Percentiles rank a stretch among this genome's conserved stretches.
Evolutionary conservation across 2,113 vertebrate genomes (phyloP).

Genomic region (Ageneiosus marmoratus): DNA sequence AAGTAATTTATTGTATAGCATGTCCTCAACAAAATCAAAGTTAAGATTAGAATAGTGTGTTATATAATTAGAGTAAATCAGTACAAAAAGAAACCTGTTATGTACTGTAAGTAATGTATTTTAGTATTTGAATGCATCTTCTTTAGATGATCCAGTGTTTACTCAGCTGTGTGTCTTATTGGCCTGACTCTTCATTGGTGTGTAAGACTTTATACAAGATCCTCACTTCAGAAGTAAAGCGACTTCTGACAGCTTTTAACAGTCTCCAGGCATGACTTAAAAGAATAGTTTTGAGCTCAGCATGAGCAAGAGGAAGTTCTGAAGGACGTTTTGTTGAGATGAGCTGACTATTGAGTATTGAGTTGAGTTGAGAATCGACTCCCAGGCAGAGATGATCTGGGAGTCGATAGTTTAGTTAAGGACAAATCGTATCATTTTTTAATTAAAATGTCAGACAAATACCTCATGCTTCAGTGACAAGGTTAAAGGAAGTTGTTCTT

Average conservation of each 20-base stretch:
- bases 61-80: background rate
- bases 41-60: background rate
- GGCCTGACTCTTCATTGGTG: background rate
- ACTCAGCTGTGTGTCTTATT: background rate
- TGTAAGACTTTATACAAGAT: background rate
- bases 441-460: slow-evolving; percentile 23
- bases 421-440: slow-evolving; percentile 1
- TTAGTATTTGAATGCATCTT: background rate
- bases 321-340: background rate
- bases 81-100: background rate
- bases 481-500: slow-evolving; percentile 9
- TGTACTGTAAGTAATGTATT: background rate
- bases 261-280: slow-evolving; percentile 19
- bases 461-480: slow-evolving; percentile 7
- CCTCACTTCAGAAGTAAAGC: slow-evolving; percentile 7
- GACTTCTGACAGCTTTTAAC: slow-evolving; percentile 1
- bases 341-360: background rate
- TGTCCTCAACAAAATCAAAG: background rate
- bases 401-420: background rate
- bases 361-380: background rate
- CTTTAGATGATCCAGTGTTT: background rate
- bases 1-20: background rate
- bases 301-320: background rate
- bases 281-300: background rate
- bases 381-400: background rate